phyloP scores from a whole-genome alignment of 1,140 invertebrate species.

The Lepidurus arcticus region DNA sequence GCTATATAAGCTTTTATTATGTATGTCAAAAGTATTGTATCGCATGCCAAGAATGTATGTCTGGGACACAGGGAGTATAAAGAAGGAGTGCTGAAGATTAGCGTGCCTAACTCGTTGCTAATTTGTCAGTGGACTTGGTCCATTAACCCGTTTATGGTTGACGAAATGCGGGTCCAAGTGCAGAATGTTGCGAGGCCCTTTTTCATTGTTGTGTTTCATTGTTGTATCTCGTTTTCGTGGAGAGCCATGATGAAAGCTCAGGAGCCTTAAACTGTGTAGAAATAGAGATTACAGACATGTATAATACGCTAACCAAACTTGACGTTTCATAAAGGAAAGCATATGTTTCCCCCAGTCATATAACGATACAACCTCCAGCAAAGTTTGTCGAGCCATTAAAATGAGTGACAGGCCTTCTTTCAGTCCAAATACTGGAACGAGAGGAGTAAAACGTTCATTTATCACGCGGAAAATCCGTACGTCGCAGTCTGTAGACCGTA shows the following conservation, averaged over 20 bases:
- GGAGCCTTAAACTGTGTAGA: not conserved
- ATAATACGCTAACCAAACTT: not conserved
- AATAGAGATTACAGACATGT: not conserved
- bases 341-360: not conserved
- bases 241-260: not conserved
- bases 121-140: constrained; percentile 14
- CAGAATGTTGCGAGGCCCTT: not conserved
- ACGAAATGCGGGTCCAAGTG: not conserved
- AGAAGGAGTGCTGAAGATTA: not conserved
- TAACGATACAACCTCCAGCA: not conserved
- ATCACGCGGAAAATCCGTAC: not conserved
- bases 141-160: constrained; percentile 10
- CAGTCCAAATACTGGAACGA: not conserved
- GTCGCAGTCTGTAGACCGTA: not conserved
- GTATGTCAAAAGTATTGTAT: constrained; percentile 2
- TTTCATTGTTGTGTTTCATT: not conserved
- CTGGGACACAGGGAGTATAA: not conserved
- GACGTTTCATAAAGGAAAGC: not conserved
- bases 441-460: not conserved
- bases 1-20: constrained; percentile 3
- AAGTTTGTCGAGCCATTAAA: constrained; percentile 2
- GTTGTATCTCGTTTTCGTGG: not conserved
- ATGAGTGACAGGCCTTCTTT: not conserved
- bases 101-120: constrained; percentile 5
- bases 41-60: not conserved